These are phyloP conservation scores for Bergia sp. DNA, from an alignment of 92 coral and sea anemone species.

Conservation along the genomic window DNA sequence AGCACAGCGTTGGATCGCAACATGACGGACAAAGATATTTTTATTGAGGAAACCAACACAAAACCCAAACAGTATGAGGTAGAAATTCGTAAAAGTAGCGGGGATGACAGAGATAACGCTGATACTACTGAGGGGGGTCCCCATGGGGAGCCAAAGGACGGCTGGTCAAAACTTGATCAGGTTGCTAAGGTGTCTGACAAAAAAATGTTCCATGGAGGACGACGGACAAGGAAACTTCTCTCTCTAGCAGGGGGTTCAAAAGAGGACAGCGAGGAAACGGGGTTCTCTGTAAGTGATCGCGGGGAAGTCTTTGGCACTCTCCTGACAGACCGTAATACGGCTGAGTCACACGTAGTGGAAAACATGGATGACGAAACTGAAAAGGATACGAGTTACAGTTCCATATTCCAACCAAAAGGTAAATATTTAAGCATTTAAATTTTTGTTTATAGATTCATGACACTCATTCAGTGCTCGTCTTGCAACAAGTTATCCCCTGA, in stretches of 20 bases:
- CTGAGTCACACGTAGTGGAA: background rate
- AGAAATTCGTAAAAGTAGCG: conserved; percentile 34
- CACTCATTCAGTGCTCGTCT: no score
- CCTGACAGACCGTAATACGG: background rate
- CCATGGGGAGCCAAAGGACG: background rate
- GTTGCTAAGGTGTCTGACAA: conserved; percentile 25
- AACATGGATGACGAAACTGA: background rate
- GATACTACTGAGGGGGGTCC: background rate
- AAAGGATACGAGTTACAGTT: background rate
- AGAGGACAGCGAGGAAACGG: background rate
- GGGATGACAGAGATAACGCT: background rate
- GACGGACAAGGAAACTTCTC: conserved; percentile 29
- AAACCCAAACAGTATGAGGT: conserved; percentile 28
- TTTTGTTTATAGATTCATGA: no score
- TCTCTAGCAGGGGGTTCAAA: background rate
- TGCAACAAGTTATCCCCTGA: no score
- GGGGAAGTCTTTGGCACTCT: background rate
- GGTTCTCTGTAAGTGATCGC: background rate
- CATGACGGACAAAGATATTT: conserved; percentile 16
- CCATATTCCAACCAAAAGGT: conserved; percentile 8
- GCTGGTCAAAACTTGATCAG: conserved; percentile 25
- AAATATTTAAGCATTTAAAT: background rate
- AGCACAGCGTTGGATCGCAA: background rate
- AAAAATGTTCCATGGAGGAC: conserved; percentile 31
- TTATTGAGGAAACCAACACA: conserved; percentile 8